Evolutionary conservation across 2,888 invertebrate species (phyloP).

Genomic region (Lottia scabra): DNA sequence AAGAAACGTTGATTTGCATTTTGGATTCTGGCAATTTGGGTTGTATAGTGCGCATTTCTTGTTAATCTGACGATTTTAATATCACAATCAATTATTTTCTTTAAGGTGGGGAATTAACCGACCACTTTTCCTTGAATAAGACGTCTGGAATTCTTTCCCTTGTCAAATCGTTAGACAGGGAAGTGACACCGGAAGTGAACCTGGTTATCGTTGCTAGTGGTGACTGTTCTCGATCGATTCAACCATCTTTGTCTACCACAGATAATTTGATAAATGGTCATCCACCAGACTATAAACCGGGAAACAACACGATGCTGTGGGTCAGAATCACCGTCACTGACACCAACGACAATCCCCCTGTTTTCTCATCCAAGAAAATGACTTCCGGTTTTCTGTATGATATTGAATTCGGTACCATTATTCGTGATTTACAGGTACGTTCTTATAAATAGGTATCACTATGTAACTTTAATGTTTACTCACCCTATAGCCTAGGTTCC

Average conservation of each 20-base stretch:
- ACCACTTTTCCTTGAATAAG: slow-evolving; percentile 33
- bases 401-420: slow-evolving; percentile 83
- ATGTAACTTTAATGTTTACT: too few species aligned
- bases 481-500: too few species aligned
- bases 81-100: background rate
- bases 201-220: slow-evolving; percentile 51
- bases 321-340: slow-evolving; percentile 76
- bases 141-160: slow-evolving; percentile 32
- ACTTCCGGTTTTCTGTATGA: slow-evolving; percentile 96
- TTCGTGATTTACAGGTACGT: slow-evolving; percentile 49
- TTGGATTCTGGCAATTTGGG: too few species aligned
- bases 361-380: slow-evolving; percentile 81
- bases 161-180: slow-evolving; percentile 44
- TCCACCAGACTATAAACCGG: slow-evolving; percentile 26
- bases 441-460: too few species aligned
- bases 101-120: slow-evolving; percentile 34
- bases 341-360: slow-evolving; percentile 91
- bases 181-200: slow-evolving; percentile 30
- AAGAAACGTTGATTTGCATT: too few species aligned
- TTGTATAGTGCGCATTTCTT: background rate
- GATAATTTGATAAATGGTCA: slow-evolving; percentile 7
- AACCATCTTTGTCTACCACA: background rate
- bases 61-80: background rate
- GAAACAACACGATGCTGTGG: slow-evolving; percentile 47
- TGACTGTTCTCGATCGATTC: slow-evolving; percentile 35